Conservation (phyloP, 2,888 invertebrate species). For the Deladenus siricidicola region DNA sequence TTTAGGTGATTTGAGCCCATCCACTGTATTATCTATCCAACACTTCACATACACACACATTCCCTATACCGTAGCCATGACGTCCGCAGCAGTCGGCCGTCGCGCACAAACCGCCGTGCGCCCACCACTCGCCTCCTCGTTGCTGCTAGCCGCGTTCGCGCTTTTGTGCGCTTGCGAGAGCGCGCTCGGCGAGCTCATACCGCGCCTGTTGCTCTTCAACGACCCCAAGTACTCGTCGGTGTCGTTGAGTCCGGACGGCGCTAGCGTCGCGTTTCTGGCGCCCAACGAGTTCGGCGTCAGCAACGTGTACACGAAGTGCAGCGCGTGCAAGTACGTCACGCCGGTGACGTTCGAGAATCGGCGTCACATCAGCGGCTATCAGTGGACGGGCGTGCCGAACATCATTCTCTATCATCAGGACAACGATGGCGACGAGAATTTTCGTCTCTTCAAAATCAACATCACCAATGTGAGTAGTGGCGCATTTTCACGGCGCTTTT, state of each 20-base stretch:
- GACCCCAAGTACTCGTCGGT: constrained; percentile 50
- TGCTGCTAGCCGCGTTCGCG: no score
- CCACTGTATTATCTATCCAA: no score
- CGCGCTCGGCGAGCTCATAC: constrained; percentile 21
- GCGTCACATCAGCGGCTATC: constrained; percentile 42
- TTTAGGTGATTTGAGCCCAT: no score
- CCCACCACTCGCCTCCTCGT: no score
- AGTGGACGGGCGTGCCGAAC: constrained; percentile 48
- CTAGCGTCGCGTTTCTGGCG: constrained; percentile 44
- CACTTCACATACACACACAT: no score
- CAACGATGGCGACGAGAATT: constrained; percentile 51
- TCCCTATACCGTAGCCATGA: no score
- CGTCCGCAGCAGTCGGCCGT: no score
- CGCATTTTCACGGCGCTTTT: no score
- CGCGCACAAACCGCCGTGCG: no score
- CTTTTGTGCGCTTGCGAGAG: no score
- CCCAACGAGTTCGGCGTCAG: constrained; percentile 46
- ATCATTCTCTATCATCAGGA: constrained; percentile 43
- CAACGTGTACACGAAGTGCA: constrained; percentile 47
- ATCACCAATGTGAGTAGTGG: constrained; percentile 39
- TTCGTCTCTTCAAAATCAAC: constrained; percentile 48
- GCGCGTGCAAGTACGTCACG: constrained; percentile 40
- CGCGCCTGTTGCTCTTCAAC: constrained; percentile 28
- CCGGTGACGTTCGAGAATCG: constrained; percentile 49
- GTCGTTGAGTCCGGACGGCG: constrained; percentile 45